These are phyloP conservation scores for Chloroclysta siterata DNA, from an alignment of 2,888 invertebrate genomes.

Conservation along the genomic window DNA sequence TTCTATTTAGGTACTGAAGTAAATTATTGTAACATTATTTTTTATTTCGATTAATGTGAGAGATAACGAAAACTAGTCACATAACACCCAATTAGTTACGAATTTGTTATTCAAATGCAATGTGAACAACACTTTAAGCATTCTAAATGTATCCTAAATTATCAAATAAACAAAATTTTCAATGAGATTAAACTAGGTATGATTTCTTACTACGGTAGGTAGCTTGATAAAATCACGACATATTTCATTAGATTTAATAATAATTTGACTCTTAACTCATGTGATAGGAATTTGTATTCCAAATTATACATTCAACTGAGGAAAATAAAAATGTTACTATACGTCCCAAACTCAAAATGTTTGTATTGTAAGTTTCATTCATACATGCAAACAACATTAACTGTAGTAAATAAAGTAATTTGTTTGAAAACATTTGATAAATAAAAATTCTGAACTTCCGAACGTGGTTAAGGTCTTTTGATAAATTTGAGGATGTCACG, in stretches of 20 bases:
- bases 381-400: neutral
- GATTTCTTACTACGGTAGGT: constrained; percentile 36
- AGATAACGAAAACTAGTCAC: constrained; percentile 60
- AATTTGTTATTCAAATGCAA: constrained; percentile 64
- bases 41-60: constrained; percentile 61
- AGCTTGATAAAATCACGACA: constrained; percentile 23
- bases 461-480: too few relatives aligned
- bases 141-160: constrained; percentile 44
- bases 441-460: too few relatives aligned
- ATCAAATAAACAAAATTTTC: constrained; percentile 43
- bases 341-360: neutral
- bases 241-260: constrained; percentile 8
- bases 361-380: neutral
- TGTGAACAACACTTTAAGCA: constrained; percentile 55
- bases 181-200: constrained; percentile 22
- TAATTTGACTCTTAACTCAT: neutral
- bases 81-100: constrained; percentile 70
- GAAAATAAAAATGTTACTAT: neutral
- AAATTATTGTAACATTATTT: constrained; percentile 47
- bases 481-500: too few relatives aligned
- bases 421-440: too few relatives aligned
- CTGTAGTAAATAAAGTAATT: too few relatives aligned
- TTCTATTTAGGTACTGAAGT: constrained; percentile 27
- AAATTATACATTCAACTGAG: neutral
- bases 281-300: constrained; percentile 1